Evolutionary conservation across 2,888 invertebrate species (phyloP), one percentile per base, ranked within the genome.

Genomic region (Anorthoa munda): DNA sequence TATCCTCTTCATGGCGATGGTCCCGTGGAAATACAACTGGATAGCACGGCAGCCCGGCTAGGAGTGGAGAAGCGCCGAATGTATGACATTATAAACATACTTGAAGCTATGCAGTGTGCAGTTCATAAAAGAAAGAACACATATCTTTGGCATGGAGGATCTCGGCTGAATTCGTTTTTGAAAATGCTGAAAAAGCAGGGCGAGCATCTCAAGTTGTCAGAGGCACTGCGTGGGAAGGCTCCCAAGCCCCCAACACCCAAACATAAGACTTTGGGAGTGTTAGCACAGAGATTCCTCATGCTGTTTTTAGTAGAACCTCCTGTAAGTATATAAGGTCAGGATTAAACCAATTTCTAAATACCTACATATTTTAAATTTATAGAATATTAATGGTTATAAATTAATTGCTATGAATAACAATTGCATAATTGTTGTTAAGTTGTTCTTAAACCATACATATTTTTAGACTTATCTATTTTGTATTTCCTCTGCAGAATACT

Each of bases 71-170:
- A 97, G 83, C 94, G 98, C 51, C 95, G 98, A 87, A 97, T 98
- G 92, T 98, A 98, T 93, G 98, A 98, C 90, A 97, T 98, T 83
- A 97, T 98, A 71, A 98, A 98, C 93, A 97, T 98, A 70, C 92
- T 98, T 77, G 97, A 98, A 92, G 97, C 97, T 85, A 97, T 98
- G 90, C 97, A 97, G 86, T 97, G 97, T 94, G 97, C 97, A 73
- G 97, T 97, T 51, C 97, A 97, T 87, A 96, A 97, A 84, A 96
- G 97, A 63, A 98, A 98, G 92, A 98, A 98, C 91, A 97, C 97
- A 79, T 98, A 98, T 89, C 92, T 96, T 2, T 98, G 98, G 98
- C 97, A 97, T 92, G 98, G 98, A 50, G 97, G 97, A n/a, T 95
- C 97, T 65, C 96, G 97, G 77, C 93, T 98, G 58, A 93, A 95